Percentiles rank a stretch among this genome's conserved stretches.
phyloP scores from a whole-genome alignment of 2,797 vertebrate genomes.

The Oreochromis mossambicus region DNA sequence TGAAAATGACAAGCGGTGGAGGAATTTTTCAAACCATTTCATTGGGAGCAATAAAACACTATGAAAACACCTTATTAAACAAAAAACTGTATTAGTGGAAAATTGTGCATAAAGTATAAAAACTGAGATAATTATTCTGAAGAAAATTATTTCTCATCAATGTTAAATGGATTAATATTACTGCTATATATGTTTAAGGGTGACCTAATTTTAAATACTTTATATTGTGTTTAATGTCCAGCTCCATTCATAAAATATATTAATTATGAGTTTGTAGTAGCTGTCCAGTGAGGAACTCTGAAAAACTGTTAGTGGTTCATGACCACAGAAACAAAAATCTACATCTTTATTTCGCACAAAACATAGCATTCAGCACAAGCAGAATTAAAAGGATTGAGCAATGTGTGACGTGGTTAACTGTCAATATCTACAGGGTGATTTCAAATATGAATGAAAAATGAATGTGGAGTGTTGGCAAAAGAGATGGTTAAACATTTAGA shows the following conservation, averaged over 20 bases:
- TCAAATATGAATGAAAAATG: neutral
- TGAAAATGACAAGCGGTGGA: neutral
- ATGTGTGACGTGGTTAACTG: neutral
- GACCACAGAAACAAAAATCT: neutral
- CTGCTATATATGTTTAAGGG: neutral
- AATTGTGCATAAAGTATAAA: neutral
- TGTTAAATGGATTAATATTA: accelerated
- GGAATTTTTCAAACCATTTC: neutral
- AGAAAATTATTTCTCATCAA: neutral
- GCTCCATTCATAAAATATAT: neutral
- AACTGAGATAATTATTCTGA: neutral
- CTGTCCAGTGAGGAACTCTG: neutral
- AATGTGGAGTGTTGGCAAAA: accelerated
- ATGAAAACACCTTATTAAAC: neutral
- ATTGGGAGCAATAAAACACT: neutral
- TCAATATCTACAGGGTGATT: neutral
- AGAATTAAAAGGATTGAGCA: neutral
- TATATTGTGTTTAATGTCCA: neutral
- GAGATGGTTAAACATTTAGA: neutral
- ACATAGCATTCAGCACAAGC: neutral
- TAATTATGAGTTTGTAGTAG: neutral
- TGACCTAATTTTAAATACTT: neutral
- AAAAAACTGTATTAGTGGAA: neutral
- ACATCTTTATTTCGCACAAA: accelerated
- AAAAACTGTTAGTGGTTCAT: neutral